Base-by-base conservation (phyloP, 2,113 vertebrate species). In the Vulpes lagopus region DNA sequence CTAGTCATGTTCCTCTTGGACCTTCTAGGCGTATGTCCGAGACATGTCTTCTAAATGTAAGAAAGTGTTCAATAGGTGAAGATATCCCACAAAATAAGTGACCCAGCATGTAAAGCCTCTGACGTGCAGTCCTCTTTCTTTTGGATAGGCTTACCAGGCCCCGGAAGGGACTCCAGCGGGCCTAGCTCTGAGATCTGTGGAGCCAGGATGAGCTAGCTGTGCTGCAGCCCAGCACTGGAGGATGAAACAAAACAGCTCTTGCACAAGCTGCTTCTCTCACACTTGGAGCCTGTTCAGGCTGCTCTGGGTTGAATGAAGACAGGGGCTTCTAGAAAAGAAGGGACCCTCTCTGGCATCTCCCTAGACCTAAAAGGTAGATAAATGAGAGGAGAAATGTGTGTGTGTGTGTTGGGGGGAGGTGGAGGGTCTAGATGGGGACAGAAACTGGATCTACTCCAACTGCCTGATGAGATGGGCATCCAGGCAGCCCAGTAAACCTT, bases 171-270 rank as follows among this genome's bases (percentile, higher is more conserved):
- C 79, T 82, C 2, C n/a, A 49, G 43, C 0, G 1, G 49, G 22
- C 5, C 12, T 12, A 2, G 23, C 43, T 23, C 51, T 78, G 35
- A 62, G 38, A 6, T 67, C 30, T 78, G 76, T 8, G 3, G 51
- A 71, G 11, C 14, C 4, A 3, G 7, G 12, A 19, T 12, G 38
- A 6, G 43, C 15, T 0, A 2, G 35, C 9, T 25, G 32, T 38
- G 43, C 5, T 22, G 30, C 17, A 57, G 32, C 62, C 59, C n/a
- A 16, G 32, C 4, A 23, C 76, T 51, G 22, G 65, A 67, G 5
- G 10, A 7, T 1, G 27, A 91, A 8, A 71, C 11, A 43, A 49
- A 51, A 23, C 3, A 11, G 30, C 16, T n/a, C 53, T 85, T 88
- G 22, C 20, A 23, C 6, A 12, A 30, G 59, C 16, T 67, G 22